Percentiles rank a stretch among this genome's conserved stretches.
Evolutionary conservation across 1,140 invertebrate species (phyloP).

Genomic region (Nephila pilipes): DNA sequence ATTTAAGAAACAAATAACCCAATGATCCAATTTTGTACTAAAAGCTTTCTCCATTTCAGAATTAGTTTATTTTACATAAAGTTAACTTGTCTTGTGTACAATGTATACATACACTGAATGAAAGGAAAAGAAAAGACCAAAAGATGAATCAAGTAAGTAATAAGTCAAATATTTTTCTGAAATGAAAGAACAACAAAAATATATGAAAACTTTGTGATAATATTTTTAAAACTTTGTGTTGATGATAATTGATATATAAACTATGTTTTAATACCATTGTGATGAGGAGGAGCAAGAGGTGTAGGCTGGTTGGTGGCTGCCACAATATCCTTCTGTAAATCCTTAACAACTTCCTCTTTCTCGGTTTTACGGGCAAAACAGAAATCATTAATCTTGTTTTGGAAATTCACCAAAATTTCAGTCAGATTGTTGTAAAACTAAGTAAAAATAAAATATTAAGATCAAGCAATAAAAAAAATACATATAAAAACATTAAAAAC

Average conservation of each 20-base stretch:
- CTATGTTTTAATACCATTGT: conserved; percentile 20
- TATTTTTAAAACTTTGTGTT: no score
- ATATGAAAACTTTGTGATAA: no score
- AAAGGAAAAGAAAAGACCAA: no score
- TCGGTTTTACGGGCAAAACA: conserved; percentile 99
- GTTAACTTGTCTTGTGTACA: no score
- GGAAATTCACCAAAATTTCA: conserved; percentile 94
- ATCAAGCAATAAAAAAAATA: not conserved
- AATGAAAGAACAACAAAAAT: no score
- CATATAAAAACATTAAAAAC: not conserved
- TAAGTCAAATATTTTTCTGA: no score
- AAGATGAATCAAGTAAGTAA: no score
- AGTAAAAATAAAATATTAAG: conserved; percentile 58
- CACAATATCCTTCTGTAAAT: conserved; percentile 90
- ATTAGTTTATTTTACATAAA: no score
- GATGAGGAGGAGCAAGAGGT: conserved; percentile 82
- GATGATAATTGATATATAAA: not conserved
- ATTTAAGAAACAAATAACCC: no score
- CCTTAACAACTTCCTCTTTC: conserved; percentile 97
- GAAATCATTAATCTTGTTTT: conserved; percentile 99
- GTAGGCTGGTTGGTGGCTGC: conserved; percentile 83
- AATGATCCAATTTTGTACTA: no score
- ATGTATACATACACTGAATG: no score
- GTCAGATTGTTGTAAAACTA: conserved; percentile 99
- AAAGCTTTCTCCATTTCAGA: no score